A percentile compares a stretch with the other conserved stretches of the same genome.
phyloP scores from a whole-genome alignment of 1,140 invertebrate genomes.

The Drosophila simulans region DNA sequence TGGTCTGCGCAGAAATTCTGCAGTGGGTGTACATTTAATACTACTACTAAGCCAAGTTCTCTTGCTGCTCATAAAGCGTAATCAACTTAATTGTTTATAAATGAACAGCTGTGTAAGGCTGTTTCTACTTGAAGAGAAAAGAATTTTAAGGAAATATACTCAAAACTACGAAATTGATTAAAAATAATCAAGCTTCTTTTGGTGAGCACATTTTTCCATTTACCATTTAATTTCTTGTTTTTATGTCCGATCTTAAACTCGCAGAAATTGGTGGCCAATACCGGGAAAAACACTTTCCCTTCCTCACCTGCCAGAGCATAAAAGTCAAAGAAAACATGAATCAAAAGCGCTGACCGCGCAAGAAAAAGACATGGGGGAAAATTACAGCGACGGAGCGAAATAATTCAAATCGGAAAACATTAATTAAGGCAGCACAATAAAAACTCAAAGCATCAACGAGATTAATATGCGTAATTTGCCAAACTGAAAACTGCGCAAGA shows the following conservation, averaged over 20 bases:
- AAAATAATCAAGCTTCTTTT: background rate
- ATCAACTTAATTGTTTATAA: too few species aligned
- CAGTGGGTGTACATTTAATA: background rate
- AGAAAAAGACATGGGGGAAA: constrained; percentile 18
- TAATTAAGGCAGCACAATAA: constrained; percentile 74
- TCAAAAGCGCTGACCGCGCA: constrained; percentile 36
- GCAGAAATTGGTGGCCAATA: constrained; percentile 23
- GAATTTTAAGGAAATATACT: too few species aligned
- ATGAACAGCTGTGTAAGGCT: too few species aligned
- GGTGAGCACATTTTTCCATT: too few species aligned
- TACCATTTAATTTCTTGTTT: background rate
- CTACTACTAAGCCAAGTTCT: too few species aligned
- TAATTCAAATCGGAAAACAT: constrained; percentile 44
- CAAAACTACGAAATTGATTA: too few species aligned
- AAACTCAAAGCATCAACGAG: constrained; percentile 25
- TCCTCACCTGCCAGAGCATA: constrained; percentile 29
- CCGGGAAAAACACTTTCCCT: constrained; percentile 17
- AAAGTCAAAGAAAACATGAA: constrained; percentile 43
- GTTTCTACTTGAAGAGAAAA: too few species aligned
- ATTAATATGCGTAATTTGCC: constrained; percentile 32
- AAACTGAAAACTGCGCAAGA: constrained; percentile 8
- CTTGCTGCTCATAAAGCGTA: too few species aligned
- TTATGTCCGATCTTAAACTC: constrained; percentile 19
- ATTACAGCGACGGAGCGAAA: constrained; percentile 10
- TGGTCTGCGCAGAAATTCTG: background rate